Conservation (phyloP, 2,113 vertebrate species). For the Origma solitaria region DNA sequence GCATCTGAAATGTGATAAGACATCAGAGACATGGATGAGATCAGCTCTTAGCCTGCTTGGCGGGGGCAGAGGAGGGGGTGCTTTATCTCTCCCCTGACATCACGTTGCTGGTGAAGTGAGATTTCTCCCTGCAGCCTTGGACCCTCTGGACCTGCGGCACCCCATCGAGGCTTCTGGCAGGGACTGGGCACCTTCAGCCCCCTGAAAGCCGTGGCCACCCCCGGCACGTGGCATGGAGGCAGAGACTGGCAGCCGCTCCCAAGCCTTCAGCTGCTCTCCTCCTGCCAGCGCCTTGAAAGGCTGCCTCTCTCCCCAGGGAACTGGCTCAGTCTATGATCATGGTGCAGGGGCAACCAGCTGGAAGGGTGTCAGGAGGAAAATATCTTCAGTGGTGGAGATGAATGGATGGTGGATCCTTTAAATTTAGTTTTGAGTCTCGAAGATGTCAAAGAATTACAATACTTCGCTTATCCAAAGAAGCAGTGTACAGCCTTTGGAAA, state of each 20-base stretch:
- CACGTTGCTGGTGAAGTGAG: not conserved
- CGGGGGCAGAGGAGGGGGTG: not conserved
- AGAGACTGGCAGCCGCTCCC: not conserved
- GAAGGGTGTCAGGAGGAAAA: not conserved
- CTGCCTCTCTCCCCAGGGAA: not conserved
- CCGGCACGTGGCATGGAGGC: not conserved
- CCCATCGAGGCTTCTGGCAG: not conserved
- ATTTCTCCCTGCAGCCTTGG: not conserved
- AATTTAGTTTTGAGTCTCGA: not conserved
- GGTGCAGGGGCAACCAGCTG: not conserved
- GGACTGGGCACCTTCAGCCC: not conserved
- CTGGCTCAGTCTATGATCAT: too few species aligned
- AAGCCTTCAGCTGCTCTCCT: not conserved
- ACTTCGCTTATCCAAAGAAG: not conserved
- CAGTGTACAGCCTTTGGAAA: not conserved
- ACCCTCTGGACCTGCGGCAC: not conserved
- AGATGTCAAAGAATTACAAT: not conserved
- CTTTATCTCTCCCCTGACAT: not conserved
- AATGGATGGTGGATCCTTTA: not conserved
- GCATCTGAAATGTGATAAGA: constrained; percentile 18
- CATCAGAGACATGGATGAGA: constrained; percentile 8
- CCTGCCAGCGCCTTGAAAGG: not conserved
- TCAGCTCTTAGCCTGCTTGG: not conserved
- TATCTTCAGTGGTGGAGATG: not conserved
- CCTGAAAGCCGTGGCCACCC: not conserved